phyloP scores from a whole-genome alignment of 2,113 vertebrate species.

The Alligator sinensis region DNA sequence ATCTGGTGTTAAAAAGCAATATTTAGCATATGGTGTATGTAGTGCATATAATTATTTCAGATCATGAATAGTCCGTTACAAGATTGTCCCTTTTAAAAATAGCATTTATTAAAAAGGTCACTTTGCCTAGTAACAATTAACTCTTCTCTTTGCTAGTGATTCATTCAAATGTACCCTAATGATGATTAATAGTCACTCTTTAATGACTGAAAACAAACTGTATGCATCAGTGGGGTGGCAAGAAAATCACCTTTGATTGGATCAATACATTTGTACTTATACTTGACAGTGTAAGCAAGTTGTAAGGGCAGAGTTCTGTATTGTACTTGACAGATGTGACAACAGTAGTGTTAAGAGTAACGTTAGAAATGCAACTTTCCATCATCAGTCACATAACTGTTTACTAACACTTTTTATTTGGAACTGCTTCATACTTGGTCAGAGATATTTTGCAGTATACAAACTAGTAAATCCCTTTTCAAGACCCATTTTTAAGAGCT shows the following conservation, averaged over 20 bases:
- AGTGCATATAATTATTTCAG: not conserved
- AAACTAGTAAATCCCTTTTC: not conserved
- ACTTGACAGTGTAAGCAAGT: not conserved
- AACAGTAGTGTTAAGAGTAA: not conserved
- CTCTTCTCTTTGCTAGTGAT: not conserved
- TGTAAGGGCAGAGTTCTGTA: not conserved
- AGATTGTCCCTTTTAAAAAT: not conserved
- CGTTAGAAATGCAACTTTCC: not conserved
- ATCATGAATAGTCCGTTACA: not conserved
- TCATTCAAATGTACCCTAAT: not conserved
- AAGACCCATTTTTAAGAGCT: not conserved
- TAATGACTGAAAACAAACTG: not conserved
- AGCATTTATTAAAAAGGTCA: not conserved
- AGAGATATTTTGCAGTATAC: not conserved
- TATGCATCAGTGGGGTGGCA: not conserved
- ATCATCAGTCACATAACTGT: not conserved
- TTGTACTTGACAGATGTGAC: not conserved
- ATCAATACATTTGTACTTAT: slow-evolving; percentile 5
- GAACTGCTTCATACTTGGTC: not conserved
- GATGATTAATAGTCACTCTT: slow-evolving; percentile 1
- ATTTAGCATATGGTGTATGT: not conserved
- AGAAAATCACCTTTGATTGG: slow-evolving; percentile 4
- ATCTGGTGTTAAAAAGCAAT: not conserved
- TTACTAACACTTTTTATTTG: not conserved
- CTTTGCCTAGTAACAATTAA: not conserved